phyloP scores from a whole-genome alignment of 2,113 vertebrate genomes.

The Acrocephalus kingi region DNA sequence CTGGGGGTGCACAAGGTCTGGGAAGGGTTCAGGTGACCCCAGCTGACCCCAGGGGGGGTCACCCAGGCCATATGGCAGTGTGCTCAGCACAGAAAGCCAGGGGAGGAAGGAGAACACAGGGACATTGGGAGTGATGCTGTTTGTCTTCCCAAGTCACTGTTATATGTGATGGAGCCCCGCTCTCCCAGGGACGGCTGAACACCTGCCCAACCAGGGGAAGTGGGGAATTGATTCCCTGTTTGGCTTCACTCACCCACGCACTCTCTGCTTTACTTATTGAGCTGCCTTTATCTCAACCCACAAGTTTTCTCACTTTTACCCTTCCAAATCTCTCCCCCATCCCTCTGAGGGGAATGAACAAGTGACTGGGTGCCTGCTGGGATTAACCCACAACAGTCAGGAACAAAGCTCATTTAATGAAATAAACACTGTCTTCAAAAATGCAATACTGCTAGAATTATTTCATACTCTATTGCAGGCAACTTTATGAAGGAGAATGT shows the following conservation, averaged over 20 bases:
- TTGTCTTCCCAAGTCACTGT: too few relatives aligned
- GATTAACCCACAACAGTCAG: background rate
- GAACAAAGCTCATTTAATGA: background rate
- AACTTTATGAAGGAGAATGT: background rate
- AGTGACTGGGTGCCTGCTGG: background rate
- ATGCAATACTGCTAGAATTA: background rate
- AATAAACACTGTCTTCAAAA: background rate
- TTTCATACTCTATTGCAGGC: background rate
- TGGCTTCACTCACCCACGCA: fast-evolving
- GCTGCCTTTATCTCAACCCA: background rate
- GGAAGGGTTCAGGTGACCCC: background rate
- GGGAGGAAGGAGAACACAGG: background rate
- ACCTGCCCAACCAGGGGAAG: background rate
- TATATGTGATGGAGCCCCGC: fast-evolving
- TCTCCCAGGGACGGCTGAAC: background rate
- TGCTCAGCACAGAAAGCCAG: background rate
- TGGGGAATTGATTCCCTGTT: background rate
- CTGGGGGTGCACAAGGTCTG: fast-evolving
- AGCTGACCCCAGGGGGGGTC: background rate
- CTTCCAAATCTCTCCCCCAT: background rate
- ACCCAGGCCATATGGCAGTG: fast-evolving
- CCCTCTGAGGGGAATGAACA: background rate
- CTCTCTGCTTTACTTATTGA: background rate
- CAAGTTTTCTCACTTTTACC: background rate
- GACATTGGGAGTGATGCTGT: fast-evolving